Conservation (phyloP, 2,113 vertebrate genomes). For the Bothrops jararaca region DNA sequence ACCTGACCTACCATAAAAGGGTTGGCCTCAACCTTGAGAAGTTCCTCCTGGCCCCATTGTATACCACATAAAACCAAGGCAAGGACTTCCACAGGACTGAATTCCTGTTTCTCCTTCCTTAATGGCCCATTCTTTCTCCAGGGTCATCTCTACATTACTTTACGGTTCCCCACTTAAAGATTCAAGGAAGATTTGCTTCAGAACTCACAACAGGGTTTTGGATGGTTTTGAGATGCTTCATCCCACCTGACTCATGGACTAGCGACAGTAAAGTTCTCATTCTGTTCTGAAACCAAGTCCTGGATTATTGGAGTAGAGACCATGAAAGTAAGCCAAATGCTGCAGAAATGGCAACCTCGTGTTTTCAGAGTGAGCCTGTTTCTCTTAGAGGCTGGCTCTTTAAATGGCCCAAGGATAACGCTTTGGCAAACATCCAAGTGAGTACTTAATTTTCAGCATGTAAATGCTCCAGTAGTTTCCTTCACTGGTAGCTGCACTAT, state of each 20-base stretch:
- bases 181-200: not conserved
- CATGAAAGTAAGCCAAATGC: not conserved
- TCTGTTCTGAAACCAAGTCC: constrained; percentile 12
- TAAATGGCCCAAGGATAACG: not conserved
- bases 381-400: constrained; percentile 12
- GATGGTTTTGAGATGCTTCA: not conserved
- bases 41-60: not conserved
- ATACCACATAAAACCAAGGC: not conserved
- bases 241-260: not conserved
- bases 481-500: not conserved
- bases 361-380: constrained; percentile 3
- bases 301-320: constrained; percentile 12
- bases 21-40: not conserved
- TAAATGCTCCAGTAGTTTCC: constrained; percentile 6
- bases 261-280: not conserved
- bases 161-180: not conserved
- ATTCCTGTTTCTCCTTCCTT: not conserved
- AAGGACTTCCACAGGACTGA: not conserved
- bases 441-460: constrained; percentile 19
- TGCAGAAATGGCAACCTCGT: not conserved
- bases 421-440: not conserved
- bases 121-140: not conserved
- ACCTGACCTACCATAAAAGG: too few species aligned
- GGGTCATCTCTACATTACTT: not conserved
- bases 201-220: not conserved